These are phyloP conservation scores for Monochamus alternatus DNA, from an alignment of 2,888 invertebrate species.

Conservation along the genomic window DNA sequence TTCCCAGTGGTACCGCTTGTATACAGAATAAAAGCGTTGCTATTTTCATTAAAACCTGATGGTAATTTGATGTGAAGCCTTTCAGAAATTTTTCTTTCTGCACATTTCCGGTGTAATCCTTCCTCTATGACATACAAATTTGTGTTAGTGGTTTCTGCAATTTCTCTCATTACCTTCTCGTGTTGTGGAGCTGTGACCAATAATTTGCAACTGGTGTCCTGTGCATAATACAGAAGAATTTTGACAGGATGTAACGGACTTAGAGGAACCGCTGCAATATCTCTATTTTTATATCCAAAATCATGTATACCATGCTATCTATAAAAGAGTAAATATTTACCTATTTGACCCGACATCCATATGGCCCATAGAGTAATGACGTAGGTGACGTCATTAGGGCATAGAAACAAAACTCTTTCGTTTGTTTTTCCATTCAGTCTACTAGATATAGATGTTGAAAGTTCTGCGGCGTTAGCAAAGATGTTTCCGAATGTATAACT, in stretches of 20 bases:
- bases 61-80: slow-evolving; percentile 69
- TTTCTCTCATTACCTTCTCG: slow-evolving; percentile 74
- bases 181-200: slow-evolving; percentile 79
- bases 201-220: slow-evolving; percentile 80
- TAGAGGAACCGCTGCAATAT: slow-evolving; percentile 82
- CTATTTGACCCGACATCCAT: slow-evolving; percentile 91
- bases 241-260: slow-evolving; percentile 81
- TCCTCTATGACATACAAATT: slow-evolving; percentile 77
- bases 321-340: slow-evolving; percentile 69
- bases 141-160: slow-evolving; percentile 74
- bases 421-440: slow-evolving; percentile 74
- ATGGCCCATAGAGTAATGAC: slow-evolving; percentile 88
- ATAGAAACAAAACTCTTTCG: slow-evolving; percentile 82
- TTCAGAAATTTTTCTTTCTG: slow-evolving; percentile 68
- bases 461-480: slow-evolving; percentile 77
- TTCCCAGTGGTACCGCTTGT: slow-evolving; percentile 90
- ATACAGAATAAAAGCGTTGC: slow-evolving; percentile 86
- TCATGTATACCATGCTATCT: too few species aligned
- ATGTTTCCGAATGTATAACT: slow-evolving; percentile 83
- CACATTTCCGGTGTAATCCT: slow-evolving; percentile 70
- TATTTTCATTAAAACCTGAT: slow-evolving; percentile 76
- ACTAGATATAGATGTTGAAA: slow-evolving; percentile 77
- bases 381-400: slow-evolving; percentile 86
- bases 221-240: slow-evolving; percentile 83
- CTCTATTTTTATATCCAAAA: not conserved